phyloP scores from a whole-genome alignment of 2,113 vertebrate species.

The Apteryx mantelli region DNA sequence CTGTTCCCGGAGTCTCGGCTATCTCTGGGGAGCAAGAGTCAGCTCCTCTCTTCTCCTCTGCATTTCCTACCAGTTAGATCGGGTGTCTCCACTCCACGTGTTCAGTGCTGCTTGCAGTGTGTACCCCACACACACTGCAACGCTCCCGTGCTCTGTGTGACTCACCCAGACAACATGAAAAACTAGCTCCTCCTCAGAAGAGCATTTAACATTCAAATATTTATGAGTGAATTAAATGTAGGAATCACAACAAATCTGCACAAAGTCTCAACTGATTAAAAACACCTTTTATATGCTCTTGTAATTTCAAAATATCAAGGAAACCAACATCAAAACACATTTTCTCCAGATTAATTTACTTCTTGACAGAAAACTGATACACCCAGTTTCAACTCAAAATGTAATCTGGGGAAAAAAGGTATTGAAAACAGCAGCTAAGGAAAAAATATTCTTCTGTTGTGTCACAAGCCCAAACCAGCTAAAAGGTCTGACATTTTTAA shows the following conservation, averaged over 20 bases:
- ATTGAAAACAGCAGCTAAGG: neutral
- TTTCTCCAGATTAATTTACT: neutral
- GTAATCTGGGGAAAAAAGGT: neutral
- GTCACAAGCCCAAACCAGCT: neutral
- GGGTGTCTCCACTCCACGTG: neutral
- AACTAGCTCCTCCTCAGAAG: neutral
- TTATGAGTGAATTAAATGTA: neutral
- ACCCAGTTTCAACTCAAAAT: neutral
- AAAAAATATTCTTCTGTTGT: neutral
- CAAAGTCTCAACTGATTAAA: neutral
- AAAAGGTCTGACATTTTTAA: neutral
- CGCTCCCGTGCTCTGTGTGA: neutral
- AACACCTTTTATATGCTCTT: neutral
- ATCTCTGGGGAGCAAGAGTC: neutral
- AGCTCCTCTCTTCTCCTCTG: neutral
- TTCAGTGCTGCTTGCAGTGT: neutral
- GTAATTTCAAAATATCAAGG: neutral
- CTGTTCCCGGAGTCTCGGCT: rapidly evolving
- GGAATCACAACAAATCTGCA: neutral
- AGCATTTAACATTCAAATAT: neutral
- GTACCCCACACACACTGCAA: neutral
- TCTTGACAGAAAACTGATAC: neutral
- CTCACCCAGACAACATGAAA: rapidly evolving
- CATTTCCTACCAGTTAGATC: neutral
- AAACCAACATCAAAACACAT: neutral